Evolutionary conservation across 2,113 vertebrate genomes (phyloP).

Genomic region (Odocoileus hemionus): DNA sequence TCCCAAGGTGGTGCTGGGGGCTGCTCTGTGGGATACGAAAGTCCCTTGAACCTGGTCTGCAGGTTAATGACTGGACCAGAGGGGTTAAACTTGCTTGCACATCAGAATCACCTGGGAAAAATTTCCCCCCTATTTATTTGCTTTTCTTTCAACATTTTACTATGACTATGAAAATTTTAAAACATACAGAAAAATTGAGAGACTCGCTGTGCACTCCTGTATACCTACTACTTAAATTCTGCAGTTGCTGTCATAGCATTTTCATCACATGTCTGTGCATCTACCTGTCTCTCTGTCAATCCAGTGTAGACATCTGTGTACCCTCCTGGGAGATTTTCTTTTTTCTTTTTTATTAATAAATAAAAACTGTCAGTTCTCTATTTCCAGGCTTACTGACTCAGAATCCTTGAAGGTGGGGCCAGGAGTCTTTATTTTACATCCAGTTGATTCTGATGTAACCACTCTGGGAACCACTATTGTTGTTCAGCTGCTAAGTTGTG

Average conservation of each 20-base stretch:
- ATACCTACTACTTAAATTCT: not conserved
- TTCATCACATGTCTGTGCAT: not conserved
- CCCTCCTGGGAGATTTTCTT: not conserved
- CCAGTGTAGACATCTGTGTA: not conserved
- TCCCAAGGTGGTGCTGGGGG: accelerated
- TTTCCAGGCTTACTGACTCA: not conserved
- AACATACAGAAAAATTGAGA: not conserved
- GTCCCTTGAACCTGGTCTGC: not conserved
- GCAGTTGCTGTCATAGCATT: not conserved
- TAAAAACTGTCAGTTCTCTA: not conserved
- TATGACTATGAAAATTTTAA: not conserved
- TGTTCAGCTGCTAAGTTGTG: not conserved
- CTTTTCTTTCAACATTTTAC: not conserved
- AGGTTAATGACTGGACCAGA: not conserved
- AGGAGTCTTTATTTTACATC: not conserved
- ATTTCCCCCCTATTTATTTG: not conserved
- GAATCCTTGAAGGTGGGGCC: not conserved
- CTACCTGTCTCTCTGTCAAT: not conserved
- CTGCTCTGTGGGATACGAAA: not conserved
- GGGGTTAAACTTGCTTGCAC: not conserved
- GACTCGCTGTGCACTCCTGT: not conserved
- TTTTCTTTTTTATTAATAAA: not conserved
- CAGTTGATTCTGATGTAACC: not conserved
- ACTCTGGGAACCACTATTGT: not conserved
- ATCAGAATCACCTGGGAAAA: not conserved